Base-by-base conservation (phyloP, 1,140 invertebrate species). In the Drosophila fuyamai region DNA sequence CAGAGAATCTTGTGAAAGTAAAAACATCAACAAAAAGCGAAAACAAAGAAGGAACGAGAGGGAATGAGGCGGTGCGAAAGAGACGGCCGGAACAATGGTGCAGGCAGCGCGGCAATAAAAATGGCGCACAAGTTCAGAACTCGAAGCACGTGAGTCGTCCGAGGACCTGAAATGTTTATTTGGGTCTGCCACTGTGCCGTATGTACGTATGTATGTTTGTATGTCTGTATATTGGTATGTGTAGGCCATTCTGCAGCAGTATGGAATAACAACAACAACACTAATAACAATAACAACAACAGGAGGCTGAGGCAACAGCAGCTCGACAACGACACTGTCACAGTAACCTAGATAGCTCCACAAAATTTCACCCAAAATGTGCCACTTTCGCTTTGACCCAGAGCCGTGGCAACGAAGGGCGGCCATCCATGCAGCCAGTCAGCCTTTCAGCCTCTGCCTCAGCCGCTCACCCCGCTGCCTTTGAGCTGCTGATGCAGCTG, bases 311-410 rank as follows among this genome's bases (percentile, higher is more conserved):
- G 35, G 57, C 46, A 70, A 55, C 67, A 62, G 76, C 79, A 81
- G 81, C 79, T 53, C 65, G 60, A 72, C 63, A 61, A 71, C 50
- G 55, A 81, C 79, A 73, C 80, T 89, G 84, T 84, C 84, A 89
- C 84, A 89, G 84, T 89, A 89, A 89, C 84, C 84, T 78, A 89
- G 84, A 90, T 89, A 89, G 61, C 67, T 80, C 79, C 85, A 89
- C 85, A 89, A 89, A 89, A 81, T 89, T 89, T 73, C 58, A 81
- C 73, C 84, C 76, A 84, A 89, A 89, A 81, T 89, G 85, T 89
- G 84, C 84, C 84, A 89, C 84, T 89, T 89, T 89, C 84, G 84
- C 73, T 89, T 89, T 89, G 84, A 88, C 84, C 84, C 83, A 88
- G 83, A 85, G 81, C 74, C 74, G 61, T 79, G 70, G 75, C 82